A percentile compares a stretch with the other conserved stretches of the same genome.
Evolutionary conservation across 1,140 invertebrate species (phyloP).

Genomic region (Plectus sambesii): DNA sequence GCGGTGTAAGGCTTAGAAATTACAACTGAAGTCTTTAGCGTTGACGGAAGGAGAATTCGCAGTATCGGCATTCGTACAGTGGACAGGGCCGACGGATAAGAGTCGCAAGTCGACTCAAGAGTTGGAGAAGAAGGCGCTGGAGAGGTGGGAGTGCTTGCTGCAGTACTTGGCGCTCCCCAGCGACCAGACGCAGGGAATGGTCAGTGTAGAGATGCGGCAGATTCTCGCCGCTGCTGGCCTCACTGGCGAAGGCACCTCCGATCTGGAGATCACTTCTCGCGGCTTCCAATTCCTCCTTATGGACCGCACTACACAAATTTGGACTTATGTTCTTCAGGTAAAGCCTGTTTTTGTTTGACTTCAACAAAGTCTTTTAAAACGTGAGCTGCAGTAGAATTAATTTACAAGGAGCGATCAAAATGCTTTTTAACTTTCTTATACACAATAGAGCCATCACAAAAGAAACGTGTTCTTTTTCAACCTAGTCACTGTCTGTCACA

Average conservation of each 20-base stretch:
- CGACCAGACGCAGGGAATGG: conserved; percentile 1
- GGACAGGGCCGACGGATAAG: neutral
- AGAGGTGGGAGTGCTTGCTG: conserved; percentile 27
- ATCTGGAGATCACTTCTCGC: conserved; percentile 66
- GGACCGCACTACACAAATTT: conserved; percentile 77
- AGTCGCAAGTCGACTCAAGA: neutral
- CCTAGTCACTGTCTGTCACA: too few species aligned
- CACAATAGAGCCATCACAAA: too few species aligned
- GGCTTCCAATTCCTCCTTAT: conserved; percentile 90
- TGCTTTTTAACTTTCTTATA: too few species aligned
- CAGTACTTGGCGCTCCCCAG: conserved; percentile 13
- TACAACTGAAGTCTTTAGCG: too few species aligned
- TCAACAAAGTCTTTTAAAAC: neutral
- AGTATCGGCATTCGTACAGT: too few species aligned
- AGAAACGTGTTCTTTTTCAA: too few species aligned
- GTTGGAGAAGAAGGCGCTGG: conserved; percentile 17
- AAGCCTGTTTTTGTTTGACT: neutral
- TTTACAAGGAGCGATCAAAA: neutral
- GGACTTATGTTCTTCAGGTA: conserved; percentile 81
- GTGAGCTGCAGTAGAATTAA: neutral
- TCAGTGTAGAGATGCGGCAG: neutral
- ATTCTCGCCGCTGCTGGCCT: neutral
- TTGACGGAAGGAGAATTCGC: too few species aligned
- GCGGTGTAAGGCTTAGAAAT: too few species aligned
- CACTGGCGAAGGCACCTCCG: conserved; percentile 8